Percentiles rank a stretch among this genome's conserved stretches.
Evolutionary conservation across 1,140 invertebrate species (phyloP).

Genomic region (Cecropterus lyciades): DNA sequence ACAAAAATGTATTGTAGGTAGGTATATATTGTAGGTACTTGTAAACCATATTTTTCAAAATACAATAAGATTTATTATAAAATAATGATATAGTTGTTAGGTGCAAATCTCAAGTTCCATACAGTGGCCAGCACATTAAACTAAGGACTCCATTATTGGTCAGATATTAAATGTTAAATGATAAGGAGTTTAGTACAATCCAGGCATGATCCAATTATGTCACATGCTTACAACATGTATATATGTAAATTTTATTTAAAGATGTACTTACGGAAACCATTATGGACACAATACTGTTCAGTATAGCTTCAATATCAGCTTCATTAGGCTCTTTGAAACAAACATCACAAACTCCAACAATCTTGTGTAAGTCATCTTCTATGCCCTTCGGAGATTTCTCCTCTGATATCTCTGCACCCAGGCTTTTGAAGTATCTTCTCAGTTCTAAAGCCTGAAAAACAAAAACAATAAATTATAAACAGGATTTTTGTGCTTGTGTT

Average conservation of each 20-base stretch:
- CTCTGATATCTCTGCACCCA: slow-evolving; percentile 96
- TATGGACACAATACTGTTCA: slow-evolving; percentile 97
- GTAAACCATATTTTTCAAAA: no score
- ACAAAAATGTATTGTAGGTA: background rate
- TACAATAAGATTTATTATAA: no score
- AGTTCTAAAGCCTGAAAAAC: slow-evolving; percentile 92
- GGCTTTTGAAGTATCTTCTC: slow-evolving; percentile 93
- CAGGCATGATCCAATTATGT: background rate
- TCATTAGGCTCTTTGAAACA: slow-evolving; percentile 95
- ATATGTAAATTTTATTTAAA: slow-evolving; percentile 9
- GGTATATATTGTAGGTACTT: no score
- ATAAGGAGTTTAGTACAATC: no score
- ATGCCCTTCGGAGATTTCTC: slow-evolving; percentile 95
- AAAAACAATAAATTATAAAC: no score
- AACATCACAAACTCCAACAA: slow-evolving; percentile 96
- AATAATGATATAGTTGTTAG: no score
- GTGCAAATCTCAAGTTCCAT: no score
- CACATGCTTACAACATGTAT: slow-evolving; percentile 24
- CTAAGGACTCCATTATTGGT: no score
- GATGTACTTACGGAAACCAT: slow-evolving; percentile 91
- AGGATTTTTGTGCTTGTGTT: no score
- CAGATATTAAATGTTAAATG: no score
- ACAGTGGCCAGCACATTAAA: no score
- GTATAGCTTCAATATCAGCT: slow-evolving; percentile 91
- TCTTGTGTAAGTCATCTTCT: slow-evolving; percentile 97